Evolutionary conservation across 2,113 vertebrate species (phyloP).

Genomic region (Columba janthina): DNA sequence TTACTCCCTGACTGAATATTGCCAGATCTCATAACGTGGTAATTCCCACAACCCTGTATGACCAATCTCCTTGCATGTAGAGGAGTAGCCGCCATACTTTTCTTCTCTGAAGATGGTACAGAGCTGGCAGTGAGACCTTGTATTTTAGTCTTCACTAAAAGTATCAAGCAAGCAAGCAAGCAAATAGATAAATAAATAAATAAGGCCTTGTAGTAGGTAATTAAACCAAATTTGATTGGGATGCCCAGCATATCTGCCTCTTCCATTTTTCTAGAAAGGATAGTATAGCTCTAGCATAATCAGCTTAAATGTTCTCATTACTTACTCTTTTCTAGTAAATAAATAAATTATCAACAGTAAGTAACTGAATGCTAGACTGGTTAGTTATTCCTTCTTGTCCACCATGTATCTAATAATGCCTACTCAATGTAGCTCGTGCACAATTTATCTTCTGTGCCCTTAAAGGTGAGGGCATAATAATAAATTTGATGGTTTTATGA

Average conservation of each 20-base stretch:
- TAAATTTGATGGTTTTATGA: conserved; percentile 68
- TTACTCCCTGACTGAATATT: background rate
- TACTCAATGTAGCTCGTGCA: background rate
- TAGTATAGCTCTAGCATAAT: background rate
- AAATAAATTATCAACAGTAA: conserved; percentile 11
- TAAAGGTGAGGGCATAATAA: conserved; percentile 67
- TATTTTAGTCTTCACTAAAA: background rate
- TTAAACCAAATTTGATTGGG: background rate
- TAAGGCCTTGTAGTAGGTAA: background rate
- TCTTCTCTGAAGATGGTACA: background rate
- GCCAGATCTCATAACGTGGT: too few species aligned
- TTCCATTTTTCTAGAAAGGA: background rate
- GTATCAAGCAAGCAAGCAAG: background rate
- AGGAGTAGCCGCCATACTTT: background rate
- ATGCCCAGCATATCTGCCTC: background rate
- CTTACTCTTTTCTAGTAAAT: background rate
- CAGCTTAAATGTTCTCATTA: background rate
- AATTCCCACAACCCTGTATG: accelerated
- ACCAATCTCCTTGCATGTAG: background rate
- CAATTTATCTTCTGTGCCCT: conserved; percentile 28
- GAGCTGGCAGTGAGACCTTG: background rate
- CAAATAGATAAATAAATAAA: background rate
- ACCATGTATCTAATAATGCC: background rate
- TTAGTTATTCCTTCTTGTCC: background rate
- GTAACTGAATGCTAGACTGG: background rate